These are phyloP conservation scores for Crocuta crocuta DNA, from an alignment of 2,113 vertebrate species.

Conservation along the genomic window DNA sequence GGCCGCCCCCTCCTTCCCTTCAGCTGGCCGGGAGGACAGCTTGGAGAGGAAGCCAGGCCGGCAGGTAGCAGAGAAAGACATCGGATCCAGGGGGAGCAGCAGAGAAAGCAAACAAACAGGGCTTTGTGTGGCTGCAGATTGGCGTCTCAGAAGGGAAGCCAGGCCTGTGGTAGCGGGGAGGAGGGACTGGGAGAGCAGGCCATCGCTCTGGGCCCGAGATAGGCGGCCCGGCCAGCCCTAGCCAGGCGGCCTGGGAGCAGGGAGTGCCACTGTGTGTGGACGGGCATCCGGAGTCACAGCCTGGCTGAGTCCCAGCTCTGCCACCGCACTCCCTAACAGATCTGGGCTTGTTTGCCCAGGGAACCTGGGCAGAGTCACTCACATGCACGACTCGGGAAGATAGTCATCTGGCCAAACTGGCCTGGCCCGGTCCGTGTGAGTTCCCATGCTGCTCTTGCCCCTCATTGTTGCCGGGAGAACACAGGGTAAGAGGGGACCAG, in stretches of 20 bases:
- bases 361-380: neutral
- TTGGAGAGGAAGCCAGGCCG: constrained; percentile 72
- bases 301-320: constrained; percentile 10
- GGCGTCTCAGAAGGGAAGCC: constrained; percentile 72
- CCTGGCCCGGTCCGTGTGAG: neutral
- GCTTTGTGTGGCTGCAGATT: constrained; percentile 79
- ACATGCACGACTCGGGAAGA: neutral
- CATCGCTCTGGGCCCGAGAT: constrained; percentile 45
- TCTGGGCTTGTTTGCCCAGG: constrained; percentile 33
- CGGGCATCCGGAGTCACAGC: constrained; percentile 35
- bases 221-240: neutral
- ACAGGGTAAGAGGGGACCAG: neutral
- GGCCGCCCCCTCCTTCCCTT: constrained; percentile 49
- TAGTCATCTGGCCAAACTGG: neutral
- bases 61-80: constrained; percentile 80
- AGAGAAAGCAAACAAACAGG: constrained; percentile 82
- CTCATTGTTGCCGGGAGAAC: neutral
- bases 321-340: constrained; percentile 31
- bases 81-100: constrained; percentile 72
- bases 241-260: neutral
- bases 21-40: constrained; percentile 31
- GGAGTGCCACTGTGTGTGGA: constrained; percentile 31
- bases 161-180: neutral
- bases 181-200: neutral
- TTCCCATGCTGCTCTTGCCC: neutral